Evolutionary conservation across 2,888 invertebrate species (phyloP), one percentile per base, ranked within the genome.

Genomic region (Tribolium freemani): DNA sequence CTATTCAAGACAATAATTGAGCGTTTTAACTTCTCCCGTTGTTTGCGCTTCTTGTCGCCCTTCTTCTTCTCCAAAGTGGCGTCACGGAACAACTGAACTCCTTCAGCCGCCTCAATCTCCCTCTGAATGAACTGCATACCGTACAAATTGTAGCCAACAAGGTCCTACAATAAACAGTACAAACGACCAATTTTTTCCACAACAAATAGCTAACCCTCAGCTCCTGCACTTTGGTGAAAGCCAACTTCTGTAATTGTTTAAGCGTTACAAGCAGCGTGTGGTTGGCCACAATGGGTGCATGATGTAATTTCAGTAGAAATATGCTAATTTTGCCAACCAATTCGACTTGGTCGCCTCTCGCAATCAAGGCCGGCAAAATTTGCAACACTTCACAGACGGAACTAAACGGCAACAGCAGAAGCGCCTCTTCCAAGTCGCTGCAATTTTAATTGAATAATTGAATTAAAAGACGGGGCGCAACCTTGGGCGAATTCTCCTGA

Each of bases 381-480:
- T 91, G 89, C 0, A 99, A 88, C 56, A 98, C 88, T 60, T 94
- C 93, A 81, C 93, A 91, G 0, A 96, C 95, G 61, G 92, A 90
- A 58, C 92, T 90, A 83, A 97, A 95, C 0, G 98, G 96, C 50
- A 99, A 87, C 8, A 97, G 88, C 0, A 98, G 87, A 0, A 99
- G 88, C 0, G 96, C 91, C 86, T 97, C 96, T 86, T 98, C 97
- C 73, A 99, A 86, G 83, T 98, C 97, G 83, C 98, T 96, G 86
- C 3, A 88, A 87, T 4, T 38, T 9, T 9, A 11, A 31, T 60
- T 56, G 38, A 31, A 20, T 68, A 68, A 51, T 48, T 75, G 45
- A 69, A 13, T 26, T 26, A 26, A 16, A 16, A 2, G 16, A 16
- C 16, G 16, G 16, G 16, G 16, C 16, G 16, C 16, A 87, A 95